Base-by-base conservation (phyloP, 2,797 vertebrate genomes). In the Tapera naevia region DNA sequence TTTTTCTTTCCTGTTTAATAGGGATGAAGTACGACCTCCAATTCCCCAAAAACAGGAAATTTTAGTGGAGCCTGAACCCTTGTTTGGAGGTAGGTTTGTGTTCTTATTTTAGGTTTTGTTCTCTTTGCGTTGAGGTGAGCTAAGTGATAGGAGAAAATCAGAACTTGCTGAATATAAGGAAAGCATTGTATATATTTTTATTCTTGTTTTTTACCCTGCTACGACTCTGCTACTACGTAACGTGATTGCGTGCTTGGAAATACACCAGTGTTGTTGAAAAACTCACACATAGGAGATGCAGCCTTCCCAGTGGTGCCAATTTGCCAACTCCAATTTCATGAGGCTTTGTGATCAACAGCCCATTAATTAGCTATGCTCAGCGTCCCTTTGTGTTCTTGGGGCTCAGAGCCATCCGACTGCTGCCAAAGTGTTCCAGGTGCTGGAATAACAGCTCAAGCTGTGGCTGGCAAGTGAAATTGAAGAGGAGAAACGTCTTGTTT, bases 21-120 rank as follows among this genome's bases (percentile, higher is more conserved):
- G 99, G 97, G 99, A 98, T 95, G 98, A 99, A 91, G 99, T 99
- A 66, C 98, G 99, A 97, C 99, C 99, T 69, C 99, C 99, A 39
- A 99, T 99, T 98, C 99, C 99, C 93, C 99, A 99, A 96, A 99
- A 99, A 95, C 99, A 99, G 94, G 99, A 99, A 97, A 99, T 99
- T 97, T 95, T 99, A 93, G 99, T 99, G 91, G 99, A 99, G 95
- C 99, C 99, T 64, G 99, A 99, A 96, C 99, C 99, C 30, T 97
- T 99, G 88, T 99, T 99, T 98, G 99, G 99, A 98, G 99, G 98
- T 98, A 97, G 97, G 98, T 94, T 89, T 90, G 30, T 72, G 45
- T 78, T 84, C 51, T 89, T 88, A 51, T 41, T 81, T 92, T 53
- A 9, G 7, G 62, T 39, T 39, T 53, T 41, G 37, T 39, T 93